A percentile compares a stretch with the other conserved stretches of the same genome.
Evolutionary conservation across 2,797 vertebrate species (phyloP).

Genomic region (Podarcis siculus): DNA sequence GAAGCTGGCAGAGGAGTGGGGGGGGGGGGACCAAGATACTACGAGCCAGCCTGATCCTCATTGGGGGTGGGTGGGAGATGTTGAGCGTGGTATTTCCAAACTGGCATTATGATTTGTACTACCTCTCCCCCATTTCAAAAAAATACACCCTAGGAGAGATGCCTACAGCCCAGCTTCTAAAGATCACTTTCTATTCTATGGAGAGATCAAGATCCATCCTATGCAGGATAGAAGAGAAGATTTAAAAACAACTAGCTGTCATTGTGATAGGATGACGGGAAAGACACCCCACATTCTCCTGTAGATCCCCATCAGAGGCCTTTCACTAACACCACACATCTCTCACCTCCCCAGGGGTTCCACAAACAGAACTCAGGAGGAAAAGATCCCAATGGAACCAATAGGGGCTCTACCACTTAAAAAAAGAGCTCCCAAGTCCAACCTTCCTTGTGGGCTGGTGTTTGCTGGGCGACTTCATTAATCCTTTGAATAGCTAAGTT

Average conservation of each 20-base stretch:
- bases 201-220: not conserved
- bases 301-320: too few species aligned
- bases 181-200: not conserved
- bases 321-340: not conserved
- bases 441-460: not conserved
- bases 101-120: not conserved
- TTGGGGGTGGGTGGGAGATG: not conserved
- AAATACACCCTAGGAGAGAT: not conserved
- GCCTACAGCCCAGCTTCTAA: not conserved
- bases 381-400: not conserved
- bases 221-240: not conserved
- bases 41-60: not conserved
- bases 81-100: not conserved
- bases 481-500: too few species aligned
- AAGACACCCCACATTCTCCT: too few species aligned
- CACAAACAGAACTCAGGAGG: not conserved
- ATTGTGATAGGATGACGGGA: too few species aligned
- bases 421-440: too few species aligned
- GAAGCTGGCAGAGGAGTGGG: not conserved
- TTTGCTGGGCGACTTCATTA: too few species aligned
- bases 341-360: not conserved
- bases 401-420: not conserved
- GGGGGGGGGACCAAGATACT: not conserved
- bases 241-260: too few species aligned
- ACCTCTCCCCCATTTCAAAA: not conserved